Conservation (phyloP, 2,888 invertebrate species). For the Rhagium mordax region DNA sequence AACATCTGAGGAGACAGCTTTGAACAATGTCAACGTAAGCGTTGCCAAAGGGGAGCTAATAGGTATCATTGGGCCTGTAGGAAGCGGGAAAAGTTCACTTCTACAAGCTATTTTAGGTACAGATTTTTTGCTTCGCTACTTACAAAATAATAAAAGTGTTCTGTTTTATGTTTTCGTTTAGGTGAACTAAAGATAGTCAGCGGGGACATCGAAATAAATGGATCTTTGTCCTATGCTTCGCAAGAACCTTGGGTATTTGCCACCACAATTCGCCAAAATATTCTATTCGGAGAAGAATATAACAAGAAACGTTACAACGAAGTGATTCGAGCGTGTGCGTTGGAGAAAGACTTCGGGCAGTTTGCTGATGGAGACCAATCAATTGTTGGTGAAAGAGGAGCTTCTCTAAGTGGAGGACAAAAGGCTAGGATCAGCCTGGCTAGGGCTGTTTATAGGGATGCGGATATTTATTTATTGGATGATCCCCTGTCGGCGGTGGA, state of each 20-base stretch:
- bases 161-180: not conserved
- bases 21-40: conserved; percentile 62
- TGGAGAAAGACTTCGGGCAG: not conserved
- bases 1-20: conserved; percentile 60
- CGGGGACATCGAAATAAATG: not conserved
- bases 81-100: conserved; percentile 78
- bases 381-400: conserved; percentile 3
- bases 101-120: conserved; percentile 78
- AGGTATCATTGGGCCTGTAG: conserved; percentile 74
- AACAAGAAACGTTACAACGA: conserved; percentile 67
- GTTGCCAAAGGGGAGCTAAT: conserved; percentile 68
- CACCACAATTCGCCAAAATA: conserved; percentile 85
- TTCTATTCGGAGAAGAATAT: conserved; percentile 82
- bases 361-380: not conserved
- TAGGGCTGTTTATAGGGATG: not conserved
- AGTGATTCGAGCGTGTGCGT: not conserved
- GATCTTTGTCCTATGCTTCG: conserved; percentile 79
- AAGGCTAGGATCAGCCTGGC: not conserved
- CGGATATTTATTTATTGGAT: not conserved
- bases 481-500: not conserved
- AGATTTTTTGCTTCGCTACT: too few species aligned
- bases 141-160: too few species aligned
- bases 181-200: not conserved
- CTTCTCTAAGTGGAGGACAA: not conserved
- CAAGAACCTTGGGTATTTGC: conserved; percentile 91